These are phyloP conservation scores for Rhamnusium bicolor DNA, from an alignment of 2,888 invertebrate species.

Conservation along the genomic window DNA sequence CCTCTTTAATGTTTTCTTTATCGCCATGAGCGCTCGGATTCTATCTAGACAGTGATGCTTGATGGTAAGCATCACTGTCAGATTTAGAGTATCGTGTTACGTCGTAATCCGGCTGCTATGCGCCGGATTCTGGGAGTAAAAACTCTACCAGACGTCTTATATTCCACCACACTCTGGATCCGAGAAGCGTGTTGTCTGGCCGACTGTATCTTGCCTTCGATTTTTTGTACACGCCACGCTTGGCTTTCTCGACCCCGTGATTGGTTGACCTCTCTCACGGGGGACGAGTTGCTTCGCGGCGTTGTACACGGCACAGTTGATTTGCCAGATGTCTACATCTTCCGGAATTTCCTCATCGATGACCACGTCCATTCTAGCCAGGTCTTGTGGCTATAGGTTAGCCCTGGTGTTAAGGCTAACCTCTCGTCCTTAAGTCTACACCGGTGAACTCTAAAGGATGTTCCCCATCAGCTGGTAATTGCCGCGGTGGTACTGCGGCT, in stretches of 20 bases:
- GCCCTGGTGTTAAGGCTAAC: too few species aligned
- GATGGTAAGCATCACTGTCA: not conserved
- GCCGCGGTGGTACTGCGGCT: not conserved
- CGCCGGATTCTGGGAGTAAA: too few species aligned
- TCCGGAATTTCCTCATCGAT: slow-evolving; percentile 10
- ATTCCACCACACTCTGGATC: not conserved
- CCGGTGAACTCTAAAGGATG: too few species aligned
- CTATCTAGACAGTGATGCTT: not conserved
- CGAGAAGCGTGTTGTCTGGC: not conserved
- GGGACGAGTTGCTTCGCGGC: not conserved
- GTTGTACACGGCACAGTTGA: not conserved
- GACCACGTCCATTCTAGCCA: slow-evolving; percentile 5
- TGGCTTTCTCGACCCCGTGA: too few species aligned
- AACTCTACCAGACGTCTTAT: too few species aligned
- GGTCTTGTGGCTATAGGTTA: slow-evolving; percentile 11
- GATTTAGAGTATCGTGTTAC: too few species aligned
- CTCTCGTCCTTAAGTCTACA: too few species aligned
- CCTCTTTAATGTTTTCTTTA: not conserved
- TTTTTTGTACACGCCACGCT: not conserved
- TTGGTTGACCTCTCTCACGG: too few species aligned
- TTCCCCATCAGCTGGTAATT: not conserved
- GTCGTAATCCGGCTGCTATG: too few species aligned
- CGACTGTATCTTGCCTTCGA: too few species aligned
- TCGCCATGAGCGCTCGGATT: not conserved
- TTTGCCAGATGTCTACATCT: slow-evolving; percentile 16